These are phyloP conservation scores for Campylorhamphus procurvoides DNA, from an alignment of 2,113 vertebrate species.

Conservation along the genomic window DNA sequence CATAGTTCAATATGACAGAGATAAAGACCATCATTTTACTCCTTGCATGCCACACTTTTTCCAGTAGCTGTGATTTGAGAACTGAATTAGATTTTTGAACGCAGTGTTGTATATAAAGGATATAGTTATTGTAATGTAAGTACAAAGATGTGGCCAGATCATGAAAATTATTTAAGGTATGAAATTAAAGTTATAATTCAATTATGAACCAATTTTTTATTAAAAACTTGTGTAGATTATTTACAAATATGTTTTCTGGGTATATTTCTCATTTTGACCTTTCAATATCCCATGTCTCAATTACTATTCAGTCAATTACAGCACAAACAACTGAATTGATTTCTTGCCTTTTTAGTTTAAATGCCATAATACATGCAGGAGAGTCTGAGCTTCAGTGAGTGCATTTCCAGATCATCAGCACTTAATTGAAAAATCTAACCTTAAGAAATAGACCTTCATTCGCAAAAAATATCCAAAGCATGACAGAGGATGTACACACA, in stretches of 20 bases:
- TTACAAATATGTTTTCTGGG: not conserved
- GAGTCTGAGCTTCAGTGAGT: not conserved
- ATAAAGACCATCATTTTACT: not conserved
- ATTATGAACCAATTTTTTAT: not conserved
- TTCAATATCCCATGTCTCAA: not conserved
- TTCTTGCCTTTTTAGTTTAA: constrained; percentile 53
- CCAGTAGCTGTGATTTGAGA: not conserved
- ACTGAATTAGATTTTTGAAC: not conserved
- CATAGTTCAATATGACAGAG: not conserved
- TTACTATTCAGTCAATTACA: constrained; percentile 17
- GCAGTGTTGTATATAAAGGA: not conserved
- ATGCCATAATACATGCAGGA: not conserved
- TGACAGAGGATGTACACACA: not conserved
- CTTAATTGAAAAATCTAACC: not conserved
- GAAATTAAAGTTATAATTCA: not conserved
- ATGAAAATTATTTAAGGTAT: not conserved
- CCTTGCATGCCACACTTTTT: not conserved
- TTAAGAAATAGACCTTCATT: not conserved
- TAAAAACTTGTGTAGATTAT: not conserved
- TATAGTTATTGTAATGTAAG: not conserved
- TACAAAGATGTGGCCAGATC: not conserved
- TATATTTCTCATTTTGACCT: not conserved
- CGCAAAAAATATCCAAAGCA: not conserved
- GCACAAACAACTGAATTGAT: constrained; percentile 40
- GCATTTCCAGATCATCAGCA: not conserved